Conservation (phyloP, 2,888 invertebrate genomes). For the Sepioteuthis lessoniana region DNA sequence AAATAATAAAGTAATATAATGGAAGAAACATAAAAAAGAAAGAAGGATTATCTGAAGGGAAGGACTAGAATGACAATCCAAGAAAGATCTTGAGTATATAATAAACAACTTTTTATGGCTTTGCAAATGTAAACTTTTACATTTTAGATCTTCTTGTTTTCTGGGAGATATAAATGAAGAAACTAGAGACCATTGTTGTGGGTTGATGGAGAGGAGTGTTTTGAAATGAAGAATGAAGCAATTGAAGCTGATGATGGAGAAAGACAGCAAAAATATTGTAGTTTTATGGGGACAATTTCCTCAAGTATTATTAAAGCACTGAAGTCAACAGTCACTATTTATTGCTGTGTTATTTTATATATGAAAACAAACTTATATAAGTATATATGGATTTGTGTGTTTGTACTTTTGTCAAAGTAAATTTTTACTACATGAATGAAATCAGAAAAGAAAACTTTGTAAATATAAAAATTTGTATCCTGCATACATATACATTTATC, state of each 20-base stretch:
- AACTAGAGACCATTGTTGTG: background rate
- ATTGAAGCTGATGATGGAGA: background rate
- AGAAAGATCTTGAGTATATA: background rate
- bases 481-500: too few relatives aligned
- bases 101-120: constrained; percentile 1
- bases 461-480: too few relatives aligned
- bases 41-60: background rate
- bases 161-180: background rate
- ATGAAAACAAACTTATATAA: background rate
- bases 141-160: background rate
- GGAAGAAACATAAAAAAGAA: background rate
- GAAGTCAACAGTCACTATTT: background rate
- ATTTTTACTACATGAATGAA: too few relatives aligned
- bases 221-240: background rate
- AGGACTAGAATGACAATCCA: background rate
- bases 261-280: background rate
- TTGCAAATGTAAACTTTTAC: background rate
- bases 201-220: background rate
- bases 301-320: background rate
- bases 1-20: background rate
- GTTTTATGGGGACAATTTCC: background rate
- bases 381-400: background rate
- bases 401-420: background rate
- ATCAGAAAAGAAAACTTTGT: too few relatives aligned
- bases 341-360: background rate